These are phyloP conservation scores for Latrodectus geometricus DNA, from an alignment of 1,140 invertebrate genomes.

Conservation along the genomic window DNA sequence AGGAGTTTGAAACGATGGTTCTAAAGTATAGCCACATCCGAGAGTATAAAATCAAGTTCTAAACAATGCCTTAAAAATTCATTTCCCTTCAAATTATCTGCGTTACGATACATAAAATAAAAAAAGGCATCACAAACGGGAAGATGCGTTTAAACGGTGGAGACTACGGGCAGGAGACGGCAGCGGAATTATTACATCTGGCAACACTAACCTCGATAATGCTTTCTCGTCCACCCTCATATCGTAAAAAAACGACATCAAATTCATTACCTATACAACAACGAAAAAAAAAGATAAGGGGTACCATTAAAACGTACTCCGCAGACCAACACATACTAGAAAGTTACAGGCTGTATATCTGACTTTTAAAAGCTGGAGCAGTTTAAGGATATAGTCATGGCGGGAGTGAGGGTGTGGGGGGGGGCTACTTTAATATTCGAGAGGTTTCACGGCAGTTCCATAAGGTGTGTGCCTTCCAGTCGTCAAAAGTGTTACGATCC, in stretches of 20 bases:
- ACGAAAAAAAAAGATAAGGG: constrained; percentile 26
- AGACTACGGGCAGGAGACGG: background rate
- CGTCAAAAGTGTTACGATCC: constrained; percentile 59
- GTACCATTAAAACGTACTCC: constrained; percentile 15
- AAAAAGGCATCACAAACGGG: background rate
- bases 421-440: constrained; percentile 32
- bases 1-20: background rate
- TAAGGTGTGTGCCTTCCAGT: constrained; percentile 8
- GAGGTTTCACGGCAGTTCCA: background rate
- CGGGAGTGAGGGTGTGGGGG: background rate
- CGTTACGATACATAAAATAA: background rate
- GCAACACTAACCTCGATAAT: background rate
- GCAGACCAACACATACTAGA: background rate
- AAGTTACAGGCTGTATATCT: constrained; percentile 19
- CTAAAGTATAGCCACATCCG: background rate
- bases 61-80: background rate
- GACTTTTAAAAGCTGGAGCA: constrained; percentile 14
- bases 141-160: background rate
- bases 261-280: constrained; percentile 32
- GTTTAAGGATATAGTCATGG: constrained; percentile 9
- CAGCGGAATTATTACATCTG: constrained; percentile 21
- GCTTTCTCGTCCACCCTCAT: background rate
- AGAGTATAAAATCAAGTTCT: background rate
- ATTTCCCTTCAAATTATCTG: background rate
- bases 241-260: constrained; percentile 34